phyloP scores from a whole-genome alignment of 2,797 vertebrate species.

The Notolabrus celidotus region DNA sequence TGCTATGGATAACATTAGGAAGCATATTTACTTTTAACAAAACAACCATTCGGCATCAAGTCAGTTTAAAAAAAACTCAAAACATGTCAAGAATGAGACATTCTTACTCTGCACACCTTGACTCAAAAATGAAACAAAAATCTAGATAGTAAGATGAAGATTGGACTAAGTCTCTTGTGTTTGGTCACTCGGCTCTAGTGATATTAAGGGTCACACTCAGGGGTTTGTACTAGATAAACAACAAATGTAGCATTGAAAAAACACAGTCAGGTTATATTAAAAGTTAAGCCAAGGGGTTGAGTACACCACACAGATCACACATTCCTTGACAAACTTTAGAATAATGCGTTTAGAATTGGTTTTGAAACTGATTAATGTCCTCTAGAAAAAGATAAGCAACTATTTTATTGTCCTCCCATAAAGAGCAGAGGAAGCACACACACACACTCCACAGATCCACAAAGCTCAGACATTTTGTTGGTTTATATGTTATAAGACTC shows the following conservation, averaged over 20 bases:
- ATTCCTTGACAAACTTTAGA: slow-evolving; percentile 48
- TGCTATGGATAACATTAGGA: no score
- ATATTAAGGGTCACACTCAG: slow-evolving; percentile 68
- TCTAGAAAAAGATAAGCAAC: not conserved
- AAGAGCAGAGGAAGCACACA: slow-evolving; percentile 22
- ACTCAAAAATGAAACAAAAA: slow-evolving; percentile 16
- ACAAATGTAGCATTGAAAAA: slow-evolving; percentile 64
- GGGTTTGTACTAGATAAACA: slow-evolving; percentile 51
- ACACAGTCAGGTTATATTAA: slow-evolving; percentile 40
- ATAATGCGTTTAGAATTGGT: slow-evolving; percentile 10
- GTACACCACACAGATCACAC: not conserved
- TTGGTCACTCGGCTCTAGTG: slow-evolving; percentile 42
- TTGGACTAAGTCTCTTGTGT: slow-evolving; percentile 25
- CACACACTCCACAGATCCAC: slow-evolving; percentile 18
- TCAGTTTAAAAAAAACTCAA: not conserved
- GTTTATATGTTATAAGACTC: slow-evolving; percentile 38
- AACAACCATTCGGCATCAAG: not conserved
- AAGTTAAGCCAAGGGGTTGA: slow-evolving; percentile 23
- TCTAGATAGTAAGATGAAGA: slow-evolving; percentile 14
- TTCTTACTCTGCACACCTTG: slow-evolving; percentile 10
- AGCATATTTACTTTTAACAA: no score
- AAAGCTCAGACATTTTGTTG: slow-evolving; percentile 17
- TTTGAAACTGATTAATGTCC: slow-evolving; percentile 28
- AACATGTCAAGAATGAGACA: slow-evolving; percentile 5
- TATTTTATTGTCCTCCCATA: slow-evolving; percentile 25